Percentiles rank a stretch among this genome's conserved stretches.
These are phyloP conservation scores for Sebastes taczanowskii DNA, from an alignment of 2,797 vertebrate species.

Conservation along the genomic window DNA sequence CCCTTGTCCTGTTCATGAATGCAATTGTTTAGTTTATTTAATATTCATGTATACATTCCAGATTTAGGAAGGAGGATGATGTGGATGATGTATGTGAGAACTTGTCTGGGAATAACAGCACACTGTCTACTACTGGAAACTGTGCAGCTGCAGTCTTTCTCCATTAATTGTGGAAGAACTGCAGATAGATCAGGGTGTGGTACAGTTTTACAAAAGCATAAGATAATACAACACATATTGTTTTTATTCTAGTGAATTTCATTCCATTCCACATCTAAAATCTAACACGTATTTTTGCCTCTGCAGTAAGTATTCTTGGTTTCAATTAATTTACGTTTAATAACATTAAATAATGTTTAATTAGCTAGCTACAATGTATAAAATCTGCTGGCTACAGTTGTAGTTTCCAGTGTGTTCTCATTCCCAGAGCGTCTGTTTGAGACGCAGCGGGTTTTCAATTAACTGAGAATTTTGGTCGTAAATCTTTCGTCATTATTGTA, in stretches of 20 bases:
- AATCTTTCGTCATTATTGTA: too few relatives aligned
- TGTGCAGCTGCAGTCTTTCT: constrained; percentile 9
- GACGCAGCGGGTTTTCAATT: too few relatives aligned
- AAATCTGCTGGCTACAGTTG: not conserved
- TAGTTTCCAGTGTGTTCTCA: too few relatives aligned
- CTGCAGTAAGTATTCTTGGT: not conserved
- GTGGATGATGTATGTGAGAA: constrained; percentile 29
- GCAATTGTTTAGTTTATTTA: constrained; percentile 32
- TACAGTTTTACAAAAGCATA: not conserved
- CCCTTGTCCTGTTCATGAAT: not conserved
- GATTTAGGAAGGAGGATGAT: constrained; percentile 24
- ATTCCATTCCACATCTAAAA: not conserved
- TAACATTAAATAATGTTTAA: not conserved
- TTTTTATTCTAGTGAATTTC: not conserved
- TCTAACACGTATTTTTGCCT: not conserved
- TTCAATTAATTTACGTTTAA: not conserved
- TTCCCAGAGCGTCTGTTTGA: too few relatives aligned
- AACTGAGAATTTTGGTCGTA: not conserved
- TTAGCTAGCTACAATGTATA: not conserved
- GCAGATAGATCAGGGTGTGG: not conserved
- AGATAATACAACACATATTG: constrained; percentile 7
- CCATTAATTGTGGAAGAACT: not conserved
- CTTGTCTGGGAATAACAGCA: constrained; percentile 13
- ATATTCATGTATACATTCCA: constrained; percentile 48
- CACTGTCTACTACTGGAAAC: not conserved